Evolutionary conservation across 2,888 invertebrate genomes (phyloP).

Genomic region (Agonopterix subpropinquella): DNA sequence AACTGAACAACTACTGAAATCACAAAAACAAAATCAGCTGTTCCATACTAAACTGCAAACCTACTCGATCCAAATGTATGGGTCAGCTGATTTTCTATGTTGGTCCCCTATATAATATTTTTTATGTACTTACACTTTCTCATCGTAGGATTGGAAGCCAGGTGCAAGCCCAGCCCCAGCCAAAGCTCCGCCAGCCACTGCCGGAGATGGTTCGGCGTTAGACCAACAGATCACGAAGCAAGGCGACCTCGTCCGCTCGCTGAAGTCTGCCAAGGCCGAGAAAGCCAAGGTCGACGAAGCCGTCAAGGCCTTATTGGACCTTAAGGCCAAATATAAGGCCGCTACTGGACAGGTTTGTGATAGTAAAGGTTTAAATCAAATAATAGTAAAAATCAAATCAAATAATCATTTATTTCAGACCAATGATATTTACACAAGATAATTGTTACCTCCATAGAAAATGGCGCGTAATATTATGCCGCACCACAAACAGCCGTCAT

Average conservation of each 20-base stretch:
- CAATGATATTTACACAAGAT: no score
- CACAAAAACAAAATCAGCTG: no score
- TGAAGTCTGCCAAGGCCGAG: conserved; percentile 80
- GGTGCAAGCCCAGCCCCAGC: conserved; percentile 16
- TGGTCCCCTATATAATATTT: background rate
- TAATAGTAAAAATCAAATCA: no score
- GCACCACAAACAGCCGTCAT: no score
- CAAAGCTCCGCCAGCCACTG: conserved; percentile 8
- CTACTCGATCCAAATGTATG: no score
- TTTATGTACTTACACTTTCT: background rate
- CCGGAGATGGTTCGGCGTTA: conserved; percentile 18
- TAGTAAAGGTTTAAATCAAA: no score
- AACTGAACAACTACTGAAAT: no score
- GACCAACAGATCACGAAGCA: conserved; percentile 60
- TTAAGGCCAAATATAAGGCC: conserved; percentile 84
- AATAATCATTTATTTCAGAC: no score
- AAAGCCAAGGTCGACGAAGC: conserved; percentile 64
- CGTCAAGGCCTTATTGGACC: conserved; percentile 72
- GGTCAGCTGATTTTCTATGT: no score
- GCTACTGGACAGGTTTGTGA: conserved; percentile 32
- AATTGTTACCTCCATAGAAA: no score
- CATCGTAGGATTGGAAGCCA: conserved; percentile 38
- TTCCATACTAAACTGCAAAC: no score
- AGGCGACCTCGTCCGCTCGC: conserved; percentile 80
- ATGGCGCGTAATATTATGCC: no score